Percentiles rank a stretch among this genome's conserved stretches.
phyloP scores from a whole-genome alignment of 2,888 invertebrate species.

The Drosophila ustulata region DNA sequence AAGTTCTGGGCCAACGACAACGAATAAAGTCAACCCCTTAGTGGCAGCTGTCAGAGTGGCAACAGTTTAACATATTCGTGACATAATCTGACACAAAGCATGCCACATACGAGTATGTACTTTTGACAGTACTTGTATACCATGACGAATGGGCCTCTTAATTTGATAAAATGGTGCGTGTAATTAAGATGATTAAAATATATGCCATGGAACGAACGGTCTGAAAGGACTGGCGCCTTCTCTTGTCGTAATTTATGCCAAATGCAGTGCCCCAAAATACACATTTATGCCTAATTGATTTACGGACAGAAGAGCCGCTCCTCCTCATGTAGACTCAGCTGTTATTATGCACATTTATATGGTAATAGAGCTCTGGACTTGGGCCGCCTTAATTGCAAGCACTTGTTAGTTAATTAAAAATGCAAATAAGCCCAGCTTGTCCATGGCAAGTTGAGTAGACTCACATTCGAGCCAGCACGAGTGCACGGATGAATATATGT shows the following conservation, averaged over 20 bases:
- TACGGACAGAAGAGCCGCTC: conserved; percentile 28
- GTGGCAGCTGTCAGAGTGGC: conserved; percentile 47
- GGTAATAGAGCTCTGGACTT: conserved; percentile 42
- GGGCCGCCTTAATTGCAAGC: conserved; percentile 60
- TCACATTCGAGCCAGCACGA: not conserved
- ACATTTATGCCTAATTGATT: conserved; percentile 63
- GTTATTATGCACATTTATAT: conserved; percentile 46
- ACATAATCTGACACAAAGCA: conserved; percentile 41
- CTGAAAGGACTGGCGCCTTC: not conserved
- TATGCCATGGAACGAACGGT: conserved; percentile 12
- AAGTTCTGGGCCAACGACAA: conserved; percentile 19
- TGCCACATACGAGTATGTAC: conserved; percentile 18
- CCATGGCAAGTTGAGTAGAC: conserved; percentile 33
- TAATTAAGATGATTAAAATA: conserved; percentile 57
- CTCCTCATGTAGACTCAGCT: conserved; percentile 11
- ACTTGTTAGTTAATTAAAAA: conserved; percentile 74
- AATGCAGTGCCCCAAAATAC: conserved; percentile 35
- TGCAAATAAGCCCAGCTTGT: conserved; percentile 62
- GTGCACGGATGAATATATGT: not conserved
- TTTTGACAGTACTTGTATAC: conserved; percentile 41
- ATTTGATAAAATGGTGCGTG: conserved; percentile 35
- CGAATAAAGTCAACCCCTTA: conserved; percentile 10
- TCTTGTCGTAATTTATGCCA: conserved; percentile 39
- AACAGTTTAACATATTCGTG: conserved; percentile 53
- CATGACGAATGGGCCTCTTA: conserved; percentile 40